Evolutionary conservation across 1,140 invertebrate species (phyloP).

Genomic region (Lepeophtheirus salmonis): DNA sequence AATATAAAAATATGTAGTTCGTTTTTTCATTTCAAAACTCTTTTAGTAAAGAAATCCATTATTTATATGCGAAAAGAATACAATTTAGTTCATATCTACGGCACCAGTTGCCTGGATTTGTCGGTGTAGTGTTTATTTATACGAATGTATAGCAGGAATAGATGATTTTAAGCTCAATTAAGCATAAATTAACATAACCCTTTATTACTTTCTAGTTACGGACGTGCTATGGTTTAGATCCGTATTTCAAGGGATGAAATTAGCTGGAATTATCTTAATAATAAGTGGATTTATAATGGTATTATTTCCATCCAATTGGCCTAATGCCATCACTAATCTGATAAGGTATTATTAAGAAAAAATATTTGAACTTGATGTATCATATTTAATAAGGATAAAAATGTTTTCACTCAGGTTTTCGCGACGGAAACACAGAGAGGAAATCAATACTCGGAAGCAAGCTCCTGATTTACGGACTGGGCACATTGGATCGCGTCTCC

Average conservation of each 20-base stretch:
- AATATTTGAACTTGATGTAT: background rate
- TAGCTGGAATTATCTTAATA: conserved; percentile 74
- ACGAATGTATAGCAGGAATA: background rate
- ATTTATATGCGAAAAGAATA: too few relatives aligned
- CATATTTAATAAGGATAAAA: too few relatives aligned
- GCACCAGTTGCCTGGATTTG: too few relatives aligned
- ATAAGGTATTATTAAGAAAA: background rate
- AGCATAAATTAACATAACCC: conserved; percentile 19
- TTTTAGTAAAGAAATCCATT: too few relatives aligned
- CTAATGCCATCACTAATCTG: conserved; percentile 26
- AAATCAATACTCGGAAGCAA: background rate
- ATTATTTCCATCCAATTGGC: conserved; percentile 88
- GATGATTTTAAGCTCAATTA: too few relatives aligned
- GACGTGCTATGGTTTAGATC: conserved; percentile 65
- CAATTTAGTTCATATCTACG: too few relatives aligned
- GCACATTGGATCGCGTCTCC: conserved; percentile 8
- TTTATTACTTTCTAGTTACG: conserved; percentile 41
- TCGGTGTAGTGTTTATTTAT: background rate
- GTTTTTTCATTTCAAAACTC: too few relatives aligned
- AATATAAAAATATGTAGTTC: too few relatives aligned
- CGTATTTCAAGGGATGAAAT: conserved; percentile 76
- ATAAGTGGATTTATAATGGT: conserved; percentile 75
- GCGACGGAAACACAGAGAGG: background rate
- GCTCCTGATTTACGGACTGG: conserved; percentile 9
- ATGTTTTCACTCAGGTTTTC: too few relatives aligned